A percentile compares a stretch with the other conserved stretches of the same genome.
phyloP scores from a whole-genome alignment of 2,113 vertebrate genomes.

The Tychaedon coryphoeus region DNA sequence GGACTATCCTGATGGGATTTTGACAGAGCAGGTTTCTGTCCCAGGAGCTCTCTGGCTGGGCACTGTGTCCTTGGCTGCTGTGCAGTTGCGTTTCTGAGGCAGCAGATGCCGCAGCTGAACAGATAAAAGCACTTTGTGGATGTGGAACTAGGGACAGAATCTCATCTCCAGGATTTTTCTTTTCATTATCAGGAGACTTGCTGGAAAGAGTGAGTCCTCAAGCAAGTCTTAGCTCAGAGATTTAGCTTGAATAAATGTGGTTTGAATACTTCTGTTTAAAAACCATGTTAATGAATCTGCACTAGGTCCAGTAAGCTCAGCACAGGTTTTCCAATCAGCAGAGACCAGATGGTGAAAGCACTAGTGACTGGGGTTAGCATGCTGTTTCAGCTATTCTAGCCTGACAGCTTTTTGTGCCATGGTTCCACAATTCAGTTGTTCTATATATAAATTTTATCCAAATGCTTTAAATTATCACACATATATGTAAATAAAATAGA shows the following conservation, averaged over 20 bases:
- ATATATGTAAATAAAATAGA: not conserved
- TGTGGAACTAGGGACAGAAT: not conserved
- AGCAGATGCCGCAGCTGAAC: constrained; percentile 56
- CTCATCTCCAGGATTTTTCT: not conserved
- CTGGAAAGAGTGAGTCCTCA: not conserved
- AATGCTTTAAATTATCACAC: not conserved
- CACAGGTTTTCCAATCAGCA: not conserved
- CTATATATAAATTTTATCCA: not conserved
- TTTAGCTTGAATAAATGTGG: not conserved
- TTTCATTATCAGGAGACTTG: not conserved
- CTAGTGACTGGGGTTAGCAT: not conserved
- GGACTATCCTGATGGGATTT: not conserved
- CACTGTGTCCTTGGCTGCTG: not conserved
- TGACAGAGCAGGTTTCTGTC: not conserved
- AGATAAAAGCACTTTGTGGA: not conserved
- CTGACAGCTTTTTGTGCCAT: not conserved
- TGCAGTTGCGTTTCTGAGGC: constrained; percentile 20
- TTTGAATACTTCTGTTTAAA: not conserved
- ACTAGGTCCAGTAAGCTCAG: not conserved
- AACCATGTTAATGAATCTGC: not conserved
- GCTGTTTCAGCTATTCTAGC: not conserved
- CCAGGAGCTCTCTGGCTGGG: fast-evolving
- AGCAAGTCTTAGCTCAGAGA: not conserved
- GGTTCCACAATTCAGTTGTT: not conserved
- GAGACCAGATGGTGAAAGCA: not conserved